Conservation (phyloP, 2,888 invertebrate species). For the Adelphocoris suturalis region DNA sequence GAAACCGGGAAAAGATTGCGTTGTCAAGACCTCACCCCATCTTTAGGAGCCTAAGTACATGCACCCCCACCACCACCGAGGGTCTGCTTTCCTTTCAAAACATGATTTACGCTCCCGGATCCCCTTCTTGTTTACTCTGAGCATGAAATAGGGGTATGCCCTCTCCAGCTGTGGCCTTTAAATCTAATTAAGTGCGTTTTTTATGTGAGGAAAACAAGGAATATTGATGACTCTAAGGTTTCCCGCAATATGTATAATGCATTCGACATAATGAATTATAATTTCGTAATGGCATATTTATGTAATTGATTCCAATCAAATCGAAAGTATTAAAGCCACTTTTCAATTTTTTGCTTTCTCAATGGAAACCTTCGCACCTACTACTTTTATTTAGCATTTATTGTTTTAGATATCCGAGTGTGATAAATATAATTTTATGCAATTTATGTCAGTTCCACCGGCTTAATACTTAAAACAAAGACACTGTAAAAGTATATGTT, state of each 20-base stretch:
- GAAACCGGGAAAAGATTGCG: constrained; percentile 47
- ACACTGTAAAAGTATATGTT: no score
- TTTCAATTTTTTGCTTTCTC: no score
- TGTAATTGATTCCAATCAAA: neutral
- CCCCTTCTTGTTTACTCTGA: constrained; percentile 39
- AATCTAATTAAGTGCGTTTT: constrained; percentile 47
- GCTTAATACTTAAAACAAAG: no score
- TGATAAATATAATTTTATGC: no score
- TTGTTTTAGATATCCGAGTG: no score
- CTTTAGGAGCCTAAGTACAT: constrained; percentile 34
- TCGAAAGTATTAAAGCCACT: no score
- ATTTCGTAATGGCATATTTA: neutral
- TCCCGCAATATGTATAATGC: neutral
- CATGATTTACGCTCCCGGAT: constrained; percentile 41
- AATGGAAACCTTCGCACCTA: no score
- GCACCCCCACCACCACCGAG: constrained; percentile 34
- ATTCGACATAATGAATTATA: neutral
- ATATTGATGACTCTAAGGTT: neutral
- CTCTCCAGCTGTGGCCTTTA: constrained; percentile 47
- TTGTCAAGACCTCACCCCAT: neutral
- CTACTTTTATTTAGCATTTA: no score
- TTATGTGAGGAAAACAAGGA: neutral
- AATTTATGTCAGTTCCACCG: no score
- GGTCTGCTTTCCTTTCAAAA: constrained; percentile 39
- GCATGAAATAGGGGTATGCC: constrained; percentile 13